Evolutionary conservation across 2,888 invertebrate genomes (phyloP), one percentile per base, ranked within the genome.

Genomic region (Taenaris catops): DNA sequence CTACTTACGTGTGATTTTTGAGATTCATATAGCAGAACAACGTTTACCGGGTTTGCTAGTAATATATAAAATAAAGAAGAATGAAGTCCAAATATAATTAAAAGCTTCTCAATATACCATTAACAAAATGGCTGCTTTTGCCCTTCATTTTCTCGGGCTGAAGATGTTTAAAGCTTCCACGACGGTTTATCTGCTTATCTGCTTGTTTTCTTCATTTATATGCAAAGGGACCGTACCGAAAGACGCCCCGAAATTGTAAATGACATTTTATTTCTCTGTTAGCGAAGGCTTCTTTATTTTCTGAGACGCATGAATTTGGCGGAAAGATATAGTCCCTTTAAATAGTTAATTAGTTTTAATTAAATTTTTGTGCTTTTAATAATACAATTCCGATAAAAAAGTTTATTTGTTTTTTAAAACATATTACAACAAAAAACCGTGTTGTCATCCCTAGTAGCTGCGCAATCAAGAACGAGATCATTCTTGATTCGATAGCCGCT

Each of bases 151-250:
- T 20, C 28, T 20, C 18, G 14, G 23, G 20, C 27, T 16, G 20
- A 12, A 8, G 27, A 34, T 21, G 28, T 5, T 32, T 35, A 28
- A 35, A 39, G 33, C 35, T 39, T 39, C 23, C 24, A 20, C 19
- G 16, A 18, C 11, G 20, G 18, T 36, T 33, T 39, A 36, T 43
- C 35, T 34, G 16, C 39, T 43, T 43, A 43, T 43, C 39, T 18
- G 23, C 14, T 11, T 18, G 19, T 36, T 34, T 23, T 40, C 33
- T 34, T 40, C 26, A 40, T 43, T 43, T 36, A 28, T 43, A 43
- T 40, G 40, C 43, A 36, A 43, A 33, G 23, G 31, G 25, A 26
- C 25, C n/a, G 29, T 19, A 12, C 20, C 32, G 29, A 25, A 9
- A 16, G 12, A 36, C 28, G 20, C 14, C 33, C 29, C 20, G 21